Conservation (phyloP, 1,140 invertebrate genomes). For the Trichonephila clavata region DNA sequence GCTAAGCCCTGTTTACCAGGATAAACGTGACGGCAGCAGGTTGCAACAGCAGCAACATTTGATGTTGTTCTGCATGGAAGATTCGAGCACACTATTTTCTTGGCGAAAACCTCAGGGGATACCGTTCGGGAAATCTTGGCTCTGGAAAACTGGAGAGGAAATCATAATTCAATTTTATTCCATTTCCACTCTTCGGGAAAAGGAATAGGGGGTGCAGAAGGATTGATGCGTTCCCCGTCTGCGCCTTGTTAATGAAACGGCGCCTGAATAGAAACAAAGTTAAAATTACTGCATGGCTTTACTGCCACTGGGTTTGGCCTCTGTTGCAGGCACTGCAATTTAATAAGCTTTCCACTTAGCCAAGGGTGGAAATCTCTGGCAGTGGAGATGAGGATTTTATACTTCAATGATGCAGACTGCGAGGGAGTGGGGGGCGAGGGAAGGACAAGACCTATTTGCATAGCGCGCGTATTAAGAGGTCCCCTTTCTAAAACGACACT, state of each 20-base stretch:
- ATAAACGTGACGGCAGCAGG: neutral
- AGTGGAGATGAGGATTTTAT: slow-evolving; percentile 46
- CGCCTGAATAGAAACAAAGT: slow-evolving; percentile 51
- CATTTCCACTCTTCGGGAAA: slow-evolving; percentile 51
- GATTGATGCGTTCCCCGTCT: slow-evolving; percentile 7
- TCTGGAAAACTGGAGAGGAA: slow-evolving; percentile 31
- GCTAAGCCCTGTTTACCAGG: neutral
- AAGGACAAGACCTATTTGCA: slow-evolving; percentile 45
- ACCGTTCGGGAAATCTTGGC: slow-evolving; percentile 20
- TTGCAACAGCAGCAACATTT: neutral
- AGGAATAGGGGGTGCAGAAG: neutral
- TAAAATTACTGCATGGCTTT: slow-evolving; percentile 51
- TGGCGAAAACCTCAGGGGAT: neutral
- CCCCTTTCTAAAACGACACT: slow-evolving; percentile 48
- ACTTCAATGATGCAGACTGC: slow-evolving; percentile 42
- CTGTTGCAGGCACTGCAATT: slow-evolving; percentile 34
- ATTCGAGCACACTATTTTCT: neutral
- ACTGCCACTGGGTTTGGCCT: slow-evolving; percentile 10
- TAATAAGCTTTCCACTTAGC: slow-evolving; percentile 63
- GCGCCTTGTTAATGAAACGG: slow-evolving; percentile 54
- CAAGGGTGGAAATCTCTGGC: slow-evolving; percentile 54
- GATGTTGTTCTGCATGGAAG: neutral
- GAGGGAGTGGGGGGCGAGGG: neutral
- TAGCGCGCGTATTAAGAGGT: slow-evolving; percentile 34
- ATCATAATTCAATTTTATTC: slow-evolving; percentile 65